Base-by-base conservation (phyloP, 2,888 invertebrate species). In the Odontocolon sp. region DNA sequence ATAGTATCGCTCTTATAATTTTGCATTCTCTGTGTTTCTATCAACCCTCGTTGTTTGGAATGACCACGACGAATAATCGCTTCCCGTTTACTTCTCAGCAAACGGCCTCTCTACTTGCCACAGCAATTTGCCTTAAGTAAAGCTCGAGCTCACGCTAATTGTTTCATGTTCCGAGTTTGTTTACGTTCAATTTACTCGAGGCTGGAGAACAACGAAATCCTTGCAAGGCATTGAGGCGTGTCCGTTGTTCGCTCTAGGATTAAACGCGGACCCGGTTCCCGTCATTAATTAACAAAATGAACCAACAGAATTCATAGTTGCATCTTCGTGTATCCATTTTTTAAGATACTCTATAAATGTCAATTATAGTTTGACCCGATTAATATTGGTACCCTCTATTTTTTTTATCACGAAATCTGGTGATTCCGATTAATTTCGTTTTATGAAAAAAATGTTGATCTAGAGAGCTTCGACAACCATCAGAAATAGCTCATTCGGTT, bases 121-220 rank as follows among this genome's bases (percentile, higher is more conserved):
- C 42, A 33, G 33, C 63, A 54, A 63, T 70, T 70, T 70, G 52
- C 42, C 54, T 14, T 16, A 54, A 70, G 54, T 54, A 59, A 54
- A 70, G 63, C 54, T 63, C 40, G 40, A 31, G 54, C 63, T 21
- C 54, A 38, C 54, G 36, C 42, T 63, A 63, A 63, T 70, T 70
- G 70, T 45, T 63, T 23, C 28, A 45, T 63, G 70, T 70, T 52
- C 70, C 36, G 33, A 54, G n/a, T n/a, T 70, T 70, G 70, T 70
- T 70, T 63, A 70, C 70, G 70, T 63, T 70, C 70, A 70, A 70
- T 70, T 70, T 70, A 18, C 16, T 42, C 33, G 61, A 63, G 54
- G 52, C 50, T 31, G 28, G 33, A 54, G 61, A 70, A 63, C 54
- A 70, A 18, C 52, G 63, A 23, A 33, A 63, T 50, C 42, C 52